A percentile compares a stretch with the other conserved stretches of the same genome.
Conservation (phyloP, 2,797 vertebrate genomes). For the Myoxocephalus aenaeus region DNA sequence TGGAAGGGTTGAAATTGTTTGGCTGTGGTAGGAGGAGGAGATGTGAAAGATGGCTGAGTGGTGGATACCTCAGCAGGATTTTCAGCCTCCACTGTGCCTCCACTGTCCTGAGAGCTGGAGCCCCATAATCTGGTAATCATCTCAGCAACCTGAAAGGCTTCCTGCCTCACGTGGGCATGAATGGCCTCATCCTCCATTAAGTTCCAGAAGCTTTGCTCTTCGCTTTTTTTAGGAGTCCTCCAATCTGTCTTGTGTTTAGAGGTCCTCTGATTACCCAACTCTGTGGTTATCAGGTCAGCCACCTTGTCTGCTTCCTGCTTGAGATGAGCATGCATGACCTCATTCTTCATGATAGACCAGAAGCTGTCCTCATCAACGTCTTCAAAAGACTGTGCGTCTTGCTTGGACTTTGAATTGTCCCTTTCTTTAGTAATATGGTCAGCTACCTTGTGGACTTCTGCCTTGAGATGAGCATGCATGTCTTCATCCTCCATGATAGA, state of each 20-base stretch:
- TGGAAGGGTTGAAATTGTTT: slow-evolving; percentile 4
- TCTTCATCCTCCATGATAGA: slow-evolving; percentile 3
- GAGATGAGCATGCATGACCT: slow-evolving; percentile 3
- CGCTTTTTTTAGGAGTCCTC: neutral
- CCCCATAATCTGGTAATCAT: slow-evolving; percentile 5
- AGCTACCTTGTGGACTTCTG: neutral
- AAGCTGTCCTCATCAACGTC: neutral
- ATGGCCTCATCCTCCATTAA: slow-evolving; percentile 1
- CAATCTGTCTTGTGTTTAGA: neutral
- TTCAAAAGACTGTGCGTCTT: neutral
- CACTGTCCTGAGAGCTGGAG: slow-evolving; percentile 6
- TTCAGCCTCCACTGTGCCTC: neutral
- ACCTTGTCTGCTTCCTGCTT: slow-evolving; percentile 10
- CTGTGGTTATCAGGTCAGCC: neutral
- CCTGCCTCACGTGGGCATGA: slow-evolving; percentile 10
- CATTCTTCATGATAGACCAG: slow-evolving; percentile 9
- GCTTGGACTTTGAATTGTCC: neutral
- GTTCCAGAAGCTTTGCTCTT: neutral
- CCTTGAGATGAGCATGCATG: neutral
- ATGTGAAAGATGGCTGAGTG: neutral
- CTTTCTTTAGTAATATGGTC: neutral
- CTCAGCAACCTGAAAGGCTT: slow-evolving; percentile 18
- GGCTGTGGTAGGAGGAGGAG: neutral
- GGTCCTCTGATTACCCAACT: neutral
- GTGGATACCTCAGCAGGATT: neutral